Conservation (phyloP, 2,888 invertebrate genomes). For the Oligia fasciuncula region DNA sequence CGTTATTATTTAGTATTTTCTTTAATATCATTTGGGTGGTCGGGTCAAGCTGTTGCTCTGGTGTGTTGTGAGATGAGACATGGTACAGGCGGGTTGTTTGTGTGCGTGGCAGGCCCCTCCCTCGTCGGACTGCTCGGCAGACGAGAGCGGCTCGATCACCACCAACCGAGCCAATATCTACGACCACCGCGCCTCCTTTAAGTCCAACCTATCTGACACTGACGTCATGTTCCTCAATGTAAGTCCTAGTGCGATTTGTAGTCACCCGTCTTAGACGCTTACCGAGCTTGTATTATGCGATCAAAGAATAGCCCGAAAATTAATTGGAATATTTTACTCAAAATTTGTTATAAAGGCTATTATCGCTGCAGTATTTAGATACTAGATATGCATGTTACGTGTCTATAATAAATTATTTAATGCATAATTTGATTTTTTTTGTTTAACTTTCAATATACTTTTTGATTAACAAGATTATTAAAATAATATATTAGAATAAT, state of each 20-base stretch:
- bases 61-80: slow-evolving; percentile 54
- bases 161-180: slow-evolving; percentile 94
- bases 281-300: slow-evolving; percentile 52
- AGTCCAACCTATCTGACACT: slow-evolving; percentile 98
- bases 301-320: slow-evolving; percentile 64
- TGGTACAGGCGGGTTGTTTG: slow-evolving; percentile 72
- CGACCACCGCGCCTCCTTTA: slow-evolving; percentile 94
- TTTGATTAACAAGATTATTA: neutral
- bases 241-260: slow-evolving; percentile 88
- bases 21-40: slow-evolving; percentile 3
- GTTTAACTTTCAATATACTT: neutral
- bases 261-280: slow-evolving; percentile 67
- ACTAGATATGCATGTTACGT: slow-evolving; percentile 61
- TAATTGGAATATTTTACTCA: slow-evolving; percentile 56
- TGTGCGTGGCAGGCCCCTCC: slow-evolving; percentile 90
- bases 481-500: slow-evolving; percentile 1
- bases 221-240: slow-evolving; percentile 97
- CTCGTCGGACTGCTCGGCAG: slow-evolving; percentile 91
- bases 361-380: slow-evolving; percentile 58
- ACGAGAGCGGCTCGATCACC: slow-evolving; percentile 95
- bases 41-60: neutral
- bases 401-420: slow-evolving; percentile 28
- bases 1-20: neutral
- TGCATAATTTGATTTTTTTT: neutral
- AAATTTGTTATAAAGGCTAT: slow-evolving; percentile 49